These are phyloP conservation scores for Campoplex capitator DNA, from an alignment of 2,888 invertebrate genomes.

Conservation along the genomic window DNA sequence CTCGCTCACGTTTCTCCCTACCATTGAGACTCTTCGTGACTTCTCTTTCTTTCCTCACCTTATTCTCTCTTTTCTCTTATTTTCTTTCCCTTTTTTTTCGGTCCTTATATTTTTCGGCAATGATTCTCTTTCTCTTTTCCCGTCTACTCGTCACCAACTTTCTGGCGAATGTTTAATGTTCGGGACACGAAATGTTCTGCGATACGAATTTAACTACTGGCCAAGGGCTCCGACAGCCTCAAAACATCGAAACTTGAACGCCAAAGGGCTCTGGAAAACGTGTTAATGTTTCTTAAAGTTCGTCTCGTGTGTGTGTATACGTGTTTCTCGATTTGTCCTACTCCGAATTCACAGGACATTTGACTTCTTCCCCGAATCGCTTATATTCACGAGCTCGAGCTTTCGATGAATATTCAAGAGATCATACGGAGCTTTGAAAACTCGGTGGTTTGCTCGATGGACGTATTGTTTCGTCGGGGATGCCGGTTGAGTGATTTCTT, in stretches of 20 bases:
- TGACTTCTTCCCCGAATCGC: slow-evolving; percentile 14
- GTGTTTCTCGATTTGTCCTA: slow-evolving; percentile 25
- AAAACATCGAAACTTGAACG: slow-evolving; percentile 18
- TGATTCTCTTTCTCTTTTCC: neutral
- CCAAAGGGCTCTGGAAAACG: slow-evolving; percentile 21
- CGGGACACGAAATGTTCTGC: slow-evolving; percentile 19
- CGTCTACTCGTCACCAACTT: neutral
- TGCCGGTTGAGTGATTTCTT: slow-evolving; percentile 26
- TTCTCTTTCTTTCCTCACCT: slow-evolving; percentile 4
- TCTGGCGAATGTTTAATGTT: slow-evolving; percentile 16
- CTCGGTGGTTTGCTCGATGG: slow-evolving; percentile 1
- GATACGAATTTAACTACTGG: slow-evolving; percentile 1
- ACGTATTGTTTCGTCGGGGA: slow-evolving; percentile 41
- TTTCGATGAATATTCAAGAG: slow-evolving; percentile 59
- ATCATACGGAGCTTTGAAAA: slow-evolving; percentile 43
- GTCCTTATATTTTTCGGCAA: slow-evolving; percentile 38
- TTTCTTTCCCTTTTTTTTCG: neutral
- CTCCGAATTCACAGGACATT: slow-evolving; percentile 36
- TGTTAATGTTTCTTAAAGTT: slow-evolving; percentile 32
- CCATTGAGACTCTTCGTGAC: slow-evolving; percentile 24
- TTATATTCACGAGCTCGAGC: neutral
- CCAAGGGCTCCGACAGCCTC: neutral
- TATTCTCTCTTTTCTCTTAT: neutral
- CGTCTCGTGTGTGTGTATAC: neutral
- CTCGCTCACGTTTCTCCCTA: slow-evolving; percentile 60